Percentiles rank a stretch among this genome's conserved stretches.
These are phyloP conservation scores for Euplagia quadripunctaria DNA, from an alignment of 2,888 invertebrate species.

Conservation along the genomic window DNA sequence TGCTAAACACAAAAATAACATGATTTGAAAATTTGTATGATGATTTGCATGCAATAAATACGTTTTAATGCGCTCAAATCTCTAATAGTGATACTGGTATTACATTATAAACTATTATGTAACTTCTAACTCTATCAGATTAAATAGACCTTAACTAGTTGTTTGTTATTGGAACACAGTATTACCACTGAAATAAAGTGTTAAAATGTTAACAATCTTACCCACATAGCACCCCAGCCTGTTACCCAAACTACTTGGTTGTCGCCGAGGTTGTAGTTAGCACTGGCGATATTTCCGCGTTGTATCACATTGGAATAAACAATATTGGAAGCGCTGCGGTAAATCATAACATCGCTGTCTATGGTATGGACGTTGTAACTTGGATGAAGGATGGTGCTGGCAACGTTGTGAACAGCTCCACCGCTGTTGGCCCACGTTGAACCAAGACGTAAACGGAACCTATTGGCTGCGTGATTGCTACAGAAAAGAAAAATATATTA, in stretches of 20 bases:
- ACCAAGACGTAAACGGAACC: slow-evolving; percentile 43
- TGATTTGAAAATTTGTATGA: no score
- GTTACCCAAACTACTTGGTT: slow-evolving; percentile 57
- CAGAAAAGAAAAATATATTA: no score
- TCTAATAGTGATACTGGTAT: no score
- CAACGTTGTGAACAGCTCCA: slow-evolving; percentile 45
- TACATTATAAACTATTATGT: no score
- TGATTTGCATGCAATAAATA: no score
- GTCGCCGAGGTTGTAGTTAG: slow-evolving; percentile 58
- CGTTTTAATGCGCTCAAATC: no score
- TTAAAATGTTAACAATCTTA: background rate
- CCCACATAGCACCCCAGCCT: slow-evolving; percentile 13
- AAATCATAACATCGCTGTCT: slow-evolving; percentile 63
- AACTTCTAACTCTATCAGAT: no score
- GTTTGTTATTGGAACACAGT: no score
- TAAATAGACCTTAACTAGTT: no score
- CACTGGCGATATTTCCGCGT: slow-evolving; percentile 54
- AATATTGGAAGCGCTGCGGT: slow-evolving; percentile 46
- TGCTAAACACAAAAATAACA: background rate
- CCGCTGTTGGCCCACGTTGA: slow-evolving; percentile 55
- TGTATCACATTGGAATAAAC: slow-evolving; percentile 29
- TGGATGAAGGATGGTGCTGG: slow-evolving; percentile 47
- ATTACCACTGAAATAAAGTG: no score
- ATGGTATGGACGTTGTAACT: slow-evolving; percentile 41
- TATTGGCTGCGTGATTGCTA: background rate